Base-by-base conservation (phyloP, 1,140 invertebrate genomes). In the Lordiphosa collinella region DNA sequence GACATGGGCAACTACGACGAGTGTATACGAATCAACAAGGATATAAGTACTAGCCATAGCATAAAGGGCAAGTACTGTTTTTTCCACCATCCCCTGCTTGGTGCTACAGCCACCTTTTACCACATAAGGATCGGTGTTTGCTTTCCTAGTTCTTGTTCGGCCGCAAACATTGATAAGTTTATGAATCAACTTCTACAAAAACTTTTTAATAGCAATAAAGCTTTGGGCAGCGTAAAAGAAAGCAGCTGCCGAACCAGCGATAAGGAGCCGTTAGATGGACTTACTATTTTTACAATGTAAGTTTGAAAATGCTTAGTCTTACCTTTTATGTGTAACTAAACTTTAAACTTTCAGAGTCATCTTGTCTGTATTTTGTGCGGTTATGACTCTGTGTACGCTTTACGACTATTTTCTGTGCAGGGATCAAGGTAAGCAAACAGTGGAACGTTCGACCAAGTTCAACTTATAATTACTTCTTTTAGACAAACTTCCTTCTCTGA, bases 1-100 rank as follows among this genome's bases (percentile, higher is more conserved):
- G 84, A 87, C 55, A 25, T 86, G 41, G 84, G 84, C 8, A 74
- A 87, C 51, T 87, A 43, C 18, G 76, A 79, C n/a, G 41, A 87
- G 50, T 86, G 84, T 38, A 4, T 84, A 0, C 7, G 36, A 1
- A 35, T 74, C 5, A 31, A 74, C 2, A 46, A 65, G 2, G 5
- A 12, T 5, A 7, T 35, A 12, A 18, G 14, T 7, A 7, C 43
- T 0, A 12, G 44, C 1, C 55, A 58, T 0, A 9, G n/a, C 6
- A 35, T 82, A n/a, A 37, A 44, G 1, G 79, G 78, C 2, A 78
- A 84, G 35, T 84, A 78, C 43, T 84, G 79, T 13, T 11, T 66
- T 4, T 3, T 71, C 9, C 31, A 58, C 1, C 22, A 73, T 5
- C 16, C 69, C 0, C 0, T 80, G 0, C 37, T 11, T 18, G 53